These are phyloP conservation scores for Tetramorium bicarinatum DNA, from an alignment of 2,888 invertebrate species.

Conservation along the genomic window DNA sequence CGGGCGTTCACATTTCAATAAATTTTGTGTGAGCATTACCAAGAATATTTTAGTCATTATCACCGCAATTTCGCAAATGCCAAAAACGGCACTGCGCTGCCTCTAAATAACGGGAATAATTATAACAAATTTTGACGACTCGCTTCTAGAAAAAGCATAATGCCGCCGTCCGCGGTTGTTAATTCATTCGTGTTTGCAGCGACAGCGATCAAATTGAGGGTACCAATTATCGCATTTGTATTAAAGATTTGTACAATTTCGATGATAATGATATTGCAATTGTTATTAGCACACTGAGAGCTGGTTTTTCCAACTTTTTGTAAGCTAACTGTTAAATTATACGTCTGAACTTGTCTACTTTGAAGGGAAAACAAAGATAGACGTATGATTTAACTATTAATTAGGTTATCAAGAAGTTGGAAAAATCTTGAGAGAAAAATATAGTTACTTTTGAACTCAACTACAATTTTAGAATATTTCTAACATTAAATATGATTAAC, in stretches of 20 bases:
- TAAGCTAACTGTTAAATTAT: no score
- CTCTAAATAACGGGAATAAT: slow-evolving; percentile 33
- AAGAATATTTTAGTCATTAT: slow-evolving; percentile 38
- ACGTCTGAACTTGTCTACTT: no score
- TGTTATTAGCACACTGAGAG: neutral
- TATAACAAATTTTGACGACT: slow-evolving; percentile 25
- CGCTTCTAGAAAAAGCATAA: neutral
- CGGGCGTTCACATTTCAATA: slow-evolving; percentile 26
- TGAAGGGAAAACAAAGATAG: no score
- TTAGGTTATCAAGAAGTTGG: no score
- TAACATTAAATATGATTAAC: no score
- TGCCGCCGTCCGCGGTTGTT: neutral
- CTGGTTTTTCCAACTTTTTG: no score
- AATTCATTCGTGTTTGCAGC: slow-evolving; percentile 4
- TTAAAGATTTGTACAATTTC: neutral
- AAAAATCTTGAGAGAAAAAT: no score
- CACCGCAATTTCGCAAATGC: slow-evolving; percentile 28
- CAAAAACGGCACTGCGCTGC: slow-evolving; percentile 3
- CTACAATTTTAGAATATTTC: no score
- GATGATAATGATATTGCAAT: slow-evolving; percentile 1
- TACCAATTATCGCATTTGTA: slow-evolving; percentile 13
- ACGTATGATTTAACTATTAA: no score
- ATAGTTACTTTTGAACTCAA: no score
- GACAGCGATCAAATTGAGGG: neutral
- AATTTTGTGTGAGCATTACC: slow-evolving; percentile 44